A percentile compares a stretch with the other conserved stretches of the same genome.
Evolutionary conservation across 2,888 invertebrate species (phyloP).

Genomic region (Hyposoter didymator): DNA sequence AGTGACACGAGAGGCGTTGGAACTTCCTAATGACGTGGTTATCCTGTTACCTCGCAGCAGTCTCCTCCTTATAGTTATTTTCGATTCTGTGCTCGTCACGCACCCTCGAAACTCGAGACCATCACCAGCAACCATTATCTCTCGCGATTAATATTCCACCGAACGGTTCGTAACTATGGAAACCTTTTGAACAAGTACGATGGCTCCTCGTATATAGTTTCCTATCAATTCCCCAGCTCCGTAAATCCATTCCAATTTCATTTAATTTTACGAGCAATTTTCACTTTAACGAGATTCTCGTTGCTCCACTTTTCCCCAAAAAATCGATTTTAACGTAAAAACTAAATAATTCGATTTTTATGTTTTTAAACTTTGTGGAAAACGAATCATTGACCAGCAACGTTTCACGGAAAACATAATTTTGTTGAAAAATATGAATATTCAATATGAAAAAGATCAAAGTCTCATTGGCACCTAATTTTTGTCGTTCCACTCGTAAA

Average conservation of each 20-base stretch:
- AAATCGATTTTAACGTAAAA: background rate
- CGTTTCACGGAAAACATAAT: no score
- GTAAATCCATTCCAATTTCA: background rate
- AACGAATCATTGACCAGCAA: no score
- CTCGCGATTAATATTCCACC: conserved; percentile 14
- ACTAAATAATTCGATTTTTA: background rate
- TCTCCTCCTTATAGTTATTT: conserved; percentile 47
- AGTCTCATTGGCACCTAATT: no score
- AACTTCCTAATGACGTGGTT: conserved; percentile 67
- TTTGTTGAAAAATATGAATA: no score
- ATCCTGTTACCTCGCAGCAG: conserved; percentile 45
- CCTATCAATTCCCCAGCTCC: background rate
- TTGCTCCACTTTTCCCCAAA: background rate
- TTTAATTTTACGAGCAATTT: background rate
- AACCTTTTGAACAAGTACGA: background rate
- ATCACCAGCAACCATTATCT: background rate
- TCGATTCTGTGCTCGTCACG: conserved; percentile 39
- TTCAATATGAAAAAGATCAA: no score
- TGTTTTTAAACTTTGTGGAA: no score
- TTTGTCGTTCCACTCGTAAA: no score
- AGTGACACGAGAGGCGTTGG: conserved; percentile 60
- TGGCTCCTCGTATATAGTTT: background rate
- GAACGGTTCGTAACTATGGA: conserved; percentile 8
- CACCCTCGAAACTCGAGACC: conserved; percentile 1
- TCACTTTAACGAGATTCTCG: background rate